A percentile compares a stretch with the other conserved stretches of the same genome.
Evolutionary conservation across 2,113 vertebrate species (phyloP).

Genomic region (Electrona antarctica): DNA sequence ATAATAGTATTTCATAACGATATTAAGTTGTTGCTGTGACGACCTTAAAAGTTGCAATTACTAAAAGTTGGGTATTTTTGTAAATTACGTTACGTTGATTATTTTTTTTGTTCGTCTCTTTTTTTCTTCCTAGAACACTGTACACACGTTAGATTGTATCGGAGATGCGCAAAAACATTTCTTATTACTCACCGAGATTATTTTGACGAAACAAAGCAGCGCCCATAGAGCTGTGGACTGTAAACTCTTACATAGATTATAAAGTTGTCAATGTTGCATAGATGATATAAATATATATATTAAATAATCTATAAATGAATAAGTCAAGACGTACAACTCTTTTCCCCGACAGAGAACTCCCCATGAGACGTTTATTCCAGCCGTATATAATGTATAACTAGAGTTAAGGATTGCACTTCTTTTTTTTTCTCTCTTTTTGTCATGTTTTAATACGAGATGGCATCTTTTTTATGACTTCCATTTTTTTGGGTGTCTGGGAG

Average conservation of each 20-base stretch:
- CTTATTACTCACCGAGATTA: slow-evolving; percentile 74
- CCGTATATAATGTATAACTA: slow-evolving; percentile 52
- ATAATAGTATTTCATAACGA: slow-evolving; percentile 83
- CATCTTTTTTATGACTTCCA: slow-evolving; percentile 37
- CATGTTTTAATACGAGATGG: slow-evolving; percentile 55
- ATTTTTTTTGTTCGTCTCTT: slow-evolving; percentile 53
- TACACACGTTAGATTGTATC: slow-evolving; percentile 78
- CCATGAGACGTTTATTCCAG: slow-evolving; percentile 55
- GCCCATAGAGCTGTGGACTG: slow-evolving; percentile 69
- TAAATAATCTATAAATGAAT: slow-evolving; percentile 68
- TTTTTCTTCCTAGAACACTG: slow-evolving; percentile 72
- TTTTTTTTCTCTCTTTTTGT: slow-evolving; percentile 12
- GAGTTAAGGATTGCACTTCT: slow-evolving; percentile 77
- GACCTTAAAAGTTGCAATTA: slow-evolving; percentile 78
- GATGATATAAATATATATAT: slow-evolving; percentile 1
- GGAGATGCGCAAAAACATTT: slow-evolving; percentile 69
- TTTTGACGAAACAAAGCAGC: slow-evolving; percentile 51
- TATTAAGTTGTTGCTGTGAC: slow-evolving; percentile 83
- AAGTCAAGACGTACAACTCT: slow-evolving; percentile 54
- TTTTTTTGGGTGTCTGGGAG: slow-evolving; percentile 33
- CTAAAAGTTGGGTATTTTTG: slow-evolving; percentile 83
- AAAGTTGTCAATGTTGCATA: slow-evolving; percentile 38
- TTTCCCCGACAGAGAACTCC: slow-evolving; percentile 61
- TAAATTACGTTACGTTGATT: slow-evolving; percentile 79
- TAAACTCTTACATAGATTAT: slow-evolving; percentile 74